These are phyloP conservation scores for Octomys mimax DNA, from an alignment of 2,797 vertebrate species.

Conservation along the genomic window DNA sequence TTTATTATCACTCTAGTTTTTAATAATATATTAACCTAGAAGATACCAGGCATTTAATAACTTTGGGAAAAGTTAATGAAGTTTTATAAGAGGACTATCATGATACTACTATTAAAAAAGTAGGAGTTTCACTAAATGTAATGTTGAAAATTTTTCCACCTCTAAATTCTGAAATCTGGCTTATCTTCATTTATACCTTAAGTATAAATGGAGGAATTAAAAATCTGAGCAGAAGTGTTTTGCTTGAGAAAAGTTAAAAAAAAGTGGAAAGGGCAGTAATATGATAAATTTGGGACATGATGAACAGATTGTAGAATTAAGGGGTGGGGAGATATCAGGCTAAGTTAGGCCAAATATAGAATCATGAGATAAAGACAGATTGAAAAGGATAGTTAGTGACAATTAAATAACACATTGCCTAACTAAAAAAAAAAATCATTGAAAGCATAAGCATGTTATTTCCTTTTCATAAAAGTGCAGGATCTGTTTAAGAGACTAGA, in stretches of 20 bases:
- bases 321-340: background rate
- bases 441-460: background rate
- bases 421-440: background rate
- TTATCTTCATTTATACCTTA: background rate
- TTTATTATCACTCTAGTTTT: background rate
- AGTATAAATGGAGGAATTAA: background rate
- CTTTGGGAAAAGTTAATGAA: background rate
- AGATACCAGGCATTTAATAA: background rate
- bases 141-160: background rate
- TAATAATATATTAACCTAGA: background rate
- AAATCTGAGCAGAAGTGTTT: constrained; percentile 9
- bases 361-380: constrained; percentile 25
- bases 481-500: background rate
- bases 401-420: background rate
- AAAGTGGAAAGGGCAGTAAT: background rate
- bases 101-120: background rate
- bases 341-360: constrained; percentile 12
- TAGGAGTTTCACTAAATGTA: background rate
- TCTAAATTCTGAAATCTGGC: background rate
- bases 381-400: background rate
- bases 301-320: constrained; percentile 21
- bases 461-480: background rate
- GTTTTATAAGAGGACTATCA: background rate
- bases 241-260: background rate
- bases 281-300: background rate